Evolutionary conservation across 2,888 invertebrate species (phyloP).

Genomic region (Agriopis marginaria): DNA sequence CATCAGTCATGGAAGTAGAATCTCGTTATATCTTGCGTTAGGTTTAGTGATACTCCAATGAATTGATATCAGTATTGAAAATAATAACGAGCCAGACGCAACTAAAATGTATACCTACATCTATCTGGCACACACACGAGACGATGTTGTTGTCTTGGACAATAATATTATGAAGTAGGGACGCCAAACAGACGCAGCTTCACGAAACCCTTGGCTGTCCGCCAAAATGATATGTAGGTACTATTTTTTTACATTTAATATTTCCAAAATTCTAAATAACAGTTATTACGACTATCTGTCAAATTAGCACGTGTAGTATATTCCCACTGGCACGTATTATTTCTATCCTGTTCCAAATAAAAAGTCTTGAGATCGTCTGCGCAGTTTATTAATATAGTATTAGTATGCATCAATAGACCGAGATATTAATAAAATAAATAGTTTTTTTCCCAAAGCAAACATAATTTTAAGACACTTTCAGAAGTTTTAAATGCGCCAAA

Average conservation of each 20-base stretch:
- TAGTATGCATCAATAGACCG: constrained; percentile 16
- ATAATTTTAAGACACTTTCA: constrained; percentile 38
- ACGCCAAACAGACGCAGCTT: constrained; percentile 48
- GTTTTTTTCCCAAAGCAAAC: neutral
- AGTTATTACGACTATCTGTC: constrained; percentile 33
- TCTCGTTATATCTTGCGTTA: neutral
- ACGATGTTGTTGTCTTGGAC: constrained; percentile 58
- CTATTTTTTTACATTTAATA: constrained; percentile 47
- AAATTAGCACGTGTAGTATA: constrained; percentile 31
- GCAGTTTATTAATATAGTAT: constrained; percentile 1
- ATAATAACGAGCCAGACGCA: constrained; percentile 35
- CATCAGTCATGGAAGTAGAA: neutral
- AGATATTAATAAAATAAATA: neutral
- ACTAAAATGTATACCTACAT: constrained; percentile 24
- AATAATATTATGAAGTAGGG: constrained; percentile 56
- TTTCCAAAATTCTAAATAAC: constrained; percentile 35
- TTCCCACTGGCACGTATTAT: constrained; percentile 19
- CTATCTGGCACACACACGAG: constrained; percentile 58
- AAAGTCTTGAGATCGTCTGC: constrained; percentile 1
- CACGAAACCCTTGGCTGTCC: constrained; percentile 55
- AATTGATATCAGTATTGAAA: constrained; percentile 33
- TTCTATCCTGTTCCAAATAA: constrained; percentile 6
- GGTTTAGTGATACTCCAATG: neutral
- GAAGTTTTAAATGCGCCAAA: constrained; percentile 39
- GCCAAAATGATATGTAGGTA: constrained; percentile 59